These are phyloP conservation scores for Callocephalon fimbriatum DNA, from an alignment of 2,113 vertebrate genomes.

Conservation along the genomic window DNA sequence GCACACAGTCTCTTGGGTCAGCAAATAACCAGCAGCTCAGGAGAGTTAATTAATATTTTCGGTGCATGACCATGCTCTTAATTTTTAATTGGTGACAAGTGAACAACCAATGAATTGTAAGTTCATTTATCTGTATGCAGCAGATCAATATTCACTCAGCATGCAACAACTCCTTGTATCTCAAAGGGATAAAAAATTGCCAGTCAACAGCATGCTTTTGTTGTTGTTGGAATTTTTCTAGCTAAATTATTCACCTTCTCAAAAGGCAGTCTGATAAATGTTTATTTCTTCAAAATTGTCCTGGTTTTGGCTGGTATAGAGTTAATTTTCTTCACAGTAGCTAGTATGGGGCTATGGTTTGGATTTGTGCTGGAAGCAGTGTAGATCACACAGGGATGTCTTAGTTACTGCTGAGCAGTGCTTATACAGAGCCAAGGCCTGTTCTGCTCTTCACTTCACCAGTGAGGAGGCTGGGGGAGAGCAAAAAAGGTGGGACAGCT, in stretches of 20 bases:
- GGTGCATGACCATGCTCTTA: constrained; percentile 21
- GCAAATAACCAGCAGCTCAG: background rate
- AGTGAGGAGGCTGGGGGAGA: rapidly evolving
- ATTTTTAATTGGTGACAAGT: constrained; percentile 73
- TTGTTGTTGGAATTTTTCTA: constrained; percentile 52
- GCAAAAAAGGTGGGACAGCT: background rate
- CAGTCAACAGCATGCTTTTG: constrained; percentile 69
- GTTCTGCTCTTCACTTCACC: background rate
- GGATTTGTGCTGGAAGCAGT: background rate
- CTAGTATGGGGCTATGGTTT: background rate
- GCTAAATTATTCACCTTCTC: constrained; percentile 75
- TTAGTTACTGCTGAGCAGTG: background rate
- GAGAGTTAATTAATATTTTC: constrained; percentile 41
- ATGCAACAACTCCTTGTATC: constrained; percentile 53
- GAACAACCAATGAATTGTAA: constrained; percentile 66
- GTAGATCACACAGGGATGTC: background rate
- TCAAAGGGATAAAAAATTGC: constrained; percentile 72
- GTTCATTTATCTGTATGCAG: constrained; percentile 71
- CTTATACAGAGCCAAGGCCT: background rate
- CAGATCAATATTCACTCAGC: constrained; percentile 78
- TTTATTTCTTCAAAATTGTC: constrained; percentile 73
- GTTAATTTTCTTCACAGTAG: background rate
- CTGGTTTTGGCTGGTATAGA: background rate
- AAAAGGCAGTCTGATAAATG: constrained; percentile 79
- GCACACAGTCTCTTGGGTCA: background rate